These are phyloP conservation scores for Theretra japonica DNA, from an alignment of 2,888 invertebrate species.

Conservation along the genomic window DNA sequence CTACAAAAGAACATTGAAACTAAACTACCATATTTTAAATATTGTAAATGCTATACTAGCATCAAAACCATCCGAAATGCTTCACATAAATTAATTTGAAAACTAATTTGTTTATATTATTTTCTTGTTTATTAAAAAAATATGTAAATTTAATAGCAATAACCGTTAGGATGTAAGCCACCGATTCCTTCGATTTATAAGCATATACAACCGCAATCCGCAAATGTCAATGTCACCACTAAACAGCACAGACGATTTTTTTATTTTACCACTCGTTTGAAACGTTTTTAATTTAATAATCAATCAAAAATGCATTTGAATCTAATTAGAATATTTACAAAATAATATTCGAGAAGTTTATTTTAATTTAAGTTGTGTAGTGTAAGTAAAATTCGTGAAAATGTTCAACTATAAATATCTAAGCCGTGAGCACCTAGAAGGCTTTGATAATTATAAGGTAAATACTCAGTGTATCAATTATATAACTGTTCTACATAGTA, in stretches of 20 bases:
- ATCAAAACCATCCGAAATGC: no score
- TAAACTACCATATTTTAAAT: no score
- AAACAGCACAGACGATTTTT: constrained; percentile 5
- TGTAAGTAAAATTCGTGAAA: constrained; percentile 50
- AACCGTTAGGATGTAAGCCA: not conserved
- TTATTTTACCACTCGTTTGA: constrained; percentile 1
- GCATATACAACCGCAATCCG: not conserved
- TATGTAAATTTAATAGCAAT: not conserved
- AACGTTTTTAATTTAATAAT: not conserved
- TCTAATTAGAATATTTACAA: not conserved
- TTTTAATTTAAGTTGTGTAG: not conserved
- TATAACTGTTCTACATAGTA: not conserved
- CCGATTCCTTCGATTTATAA: not conserved
- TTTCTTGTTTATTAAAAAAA: no score
- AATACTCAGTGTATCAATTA: constrained; percentile 23
- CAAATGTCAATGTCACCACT: constrained; percentile 19
- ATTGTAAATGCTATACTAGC: no score
- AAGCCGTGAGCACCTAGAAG: constrained; percentile 92
- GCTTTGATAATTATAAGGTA: constrained; percentile 98
- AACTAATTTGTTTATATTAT: no score
- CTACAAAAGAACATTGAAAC: no score
- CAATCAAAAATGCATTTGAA: constrained; percentile 21
- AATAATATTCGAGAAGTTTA: constrained; percentile 3
- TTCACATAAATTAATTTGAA: no score
- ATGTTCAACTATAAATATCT: constrained; percentile 91